phyloP scores from a whole-genome alignment of 2,888 invertebrate genomes.

The Muscina levida region DNA sequence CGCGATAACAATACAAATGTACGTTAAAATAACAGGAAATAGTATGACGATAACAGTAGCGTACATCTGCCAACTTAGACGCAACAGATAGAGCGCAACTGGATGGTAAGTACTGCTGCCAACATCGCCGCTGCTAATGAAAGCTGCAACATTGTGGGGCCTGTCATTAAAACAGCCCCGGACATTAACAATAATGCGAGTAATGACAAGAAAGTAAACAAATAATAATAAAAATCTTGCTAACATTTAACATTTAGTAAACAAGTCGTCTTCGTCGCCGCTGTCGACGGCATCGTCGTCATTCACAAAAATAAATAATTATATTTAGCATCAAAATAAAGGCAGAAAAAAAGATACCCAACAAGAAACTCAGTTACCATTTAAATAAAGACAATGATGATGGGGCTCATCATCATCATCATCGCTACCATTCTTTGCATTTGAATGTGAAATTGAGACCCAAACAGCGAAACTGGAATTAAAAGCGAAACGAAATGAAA shows the following conservation, averaged over 20 bases:
- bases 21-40: slow-evolving; percentile 59
- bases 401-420: background rate
- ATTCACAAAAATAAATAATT: slow-evolving; percentile 18
- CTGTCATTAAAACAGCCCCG: background rate
- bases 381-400: slow-evolving; percentile 9
- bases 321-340: slow-evolving; percentile 30
- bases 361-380: slow-evolving; percentile 1
- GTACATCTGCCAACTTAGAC: background rate
- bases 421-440: slow-evolving; percentile 6
- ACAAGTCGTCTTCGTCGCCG: background rate
- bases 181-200: background rate
- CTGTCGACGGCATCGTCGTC: background rate
- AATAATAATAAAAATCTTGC: slow-evolving; percentile 7
- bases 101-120: slow-evolving; percentile 45
- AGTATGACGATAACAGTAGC: slow-evolving; percentile 27
- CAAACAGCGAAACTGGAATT: background rate
- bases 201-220: background rate
- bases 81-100: too few species aligned
- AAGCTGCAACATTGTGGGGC: slow-evolving; percentile 15
- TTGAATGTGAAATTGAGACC: background rate
- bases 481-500: background rate
- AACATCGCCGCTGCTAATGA: slow-evolving; percentile 65
- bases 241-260: slow-evolving; percentile 21
- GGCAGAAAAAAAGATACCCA: background rate
- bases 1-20: slow-evolving; percentile 17